These are phyloP conservation scores for Rhadina sibilatrix DNA, from an alignment of 2,113 vertebrate species.

Conservation along the genomic window DNA sequence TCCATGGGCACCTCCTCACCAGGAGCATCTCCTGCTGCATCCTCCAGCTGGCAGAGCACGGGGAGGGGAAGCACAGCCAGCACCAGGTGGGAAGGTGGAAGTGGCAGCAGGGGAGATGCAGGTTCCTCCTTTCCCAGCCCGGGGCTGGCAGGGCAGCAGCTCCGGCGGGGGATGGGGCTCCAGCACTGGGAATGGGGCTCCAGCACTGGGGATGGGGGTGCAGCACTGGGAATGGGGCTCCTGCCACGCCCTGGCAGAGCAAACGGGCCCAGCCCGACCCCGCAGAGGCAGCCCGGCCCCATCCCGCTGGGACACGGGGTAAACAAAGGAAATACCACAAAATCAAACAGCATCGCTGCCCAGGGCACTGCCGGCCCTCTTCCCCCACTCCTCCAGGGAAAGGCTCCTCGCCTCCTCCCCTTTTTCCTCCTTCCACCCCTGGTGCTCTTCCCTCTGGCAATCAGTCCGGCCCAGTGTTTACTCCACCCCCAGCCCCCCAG, in stretches of 20 bases:
- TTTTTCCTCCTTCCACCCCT: background rate
- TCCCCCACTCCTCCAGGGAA: background rate
- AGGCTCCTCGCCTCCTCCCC: background rate
- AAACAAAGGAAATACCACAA: background rate
- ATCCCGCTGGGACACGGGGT: background rate
- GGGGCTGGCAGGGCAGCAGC: background rate
- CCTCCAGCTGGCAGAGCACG: accelerated
- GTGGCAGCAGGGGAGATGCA: accelerated
- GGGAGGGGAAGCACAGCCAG: background rate
- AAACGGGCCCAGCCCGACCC: accelerated
- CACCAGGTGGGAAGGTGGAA: background rate
- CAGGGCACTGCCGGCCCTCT: accelerated
- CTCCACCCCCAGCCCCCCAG: background rate
- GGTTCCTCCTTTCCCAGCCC: background rate
- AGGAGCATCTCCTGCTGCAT: background rate
- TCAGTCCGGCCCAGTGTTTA: background rate
- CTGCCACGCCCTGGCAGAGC: background rate
- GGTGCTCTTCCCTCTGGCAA: background rate
- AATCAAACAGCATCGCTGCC: background rate
- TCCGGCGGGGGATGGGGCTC: too few relatives aligned
- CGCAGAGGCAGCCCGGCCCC: background rate
- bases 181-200: background rate
- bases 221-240: background rate
- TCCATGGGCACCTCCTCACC: background rate
- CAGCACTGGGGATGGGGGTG: too few relatives aligned